Percentiles rank a stretch among this genome's conserved stretches.
Evolutionary conservation across 2,113 vertebrate species (phyloP).

Genomic region (Solea solea): DNA sequence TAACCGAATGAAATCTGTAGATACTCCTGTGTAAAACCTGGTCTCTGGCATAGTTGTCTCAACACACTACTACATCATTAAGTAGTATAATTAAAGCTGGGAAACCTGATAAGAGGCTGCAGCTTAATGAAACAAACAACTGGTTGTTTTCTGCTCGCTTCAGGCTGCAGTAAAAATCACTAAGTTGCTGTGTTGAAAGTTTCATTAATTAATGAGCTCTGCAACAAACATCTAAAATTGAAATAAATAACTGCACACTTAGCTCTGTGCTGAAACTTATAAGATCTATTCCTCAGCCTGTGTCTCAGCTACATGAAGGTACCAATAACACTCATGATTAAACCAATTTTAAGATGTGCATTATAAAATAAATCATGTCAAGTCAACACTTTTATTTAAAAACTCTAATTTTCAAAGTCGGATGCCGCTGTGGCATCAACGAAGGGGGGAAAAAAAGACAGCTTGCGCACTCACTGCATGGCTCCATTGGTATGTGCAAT

Average conservation of each 20-base stretch:
- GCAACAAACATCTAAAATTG: not conserved
- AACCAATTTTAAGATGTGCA: too few relatives aligned
- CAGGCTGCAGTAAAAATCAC: not conserved
- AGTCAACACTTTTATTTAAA: too few relatives aligned
- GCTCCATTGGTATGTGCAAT: too few relatives aligned
- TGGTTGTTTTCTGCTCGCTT: not conserved
- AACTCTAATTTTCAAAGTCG: too few relatives aligned
- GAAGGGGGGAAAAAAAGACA: too few relatives aligned
- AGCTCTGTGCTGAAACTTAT: not conserved
- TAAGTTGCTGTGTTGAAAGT: not conserved
- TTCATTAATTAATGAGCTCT: conserved; percentile 13
- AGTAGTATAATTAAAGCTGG: conserved; percentile 10
- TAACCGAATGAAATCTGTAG: not conserved
- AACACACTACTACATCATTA: not conserved
- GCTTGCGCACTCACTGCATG: too few relatives aligned
- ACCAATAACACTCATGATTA: not conserved
- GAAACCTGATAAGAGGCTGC: not conserved
- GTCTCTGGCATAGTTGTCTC: not conserved
- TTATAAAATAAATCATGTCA: too few relatives aligned
- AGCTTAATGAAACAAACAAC: conserved; percentile 26
- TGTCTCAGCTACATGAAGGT: not conserved
- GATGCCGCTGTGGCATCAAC: too few relatives aligned
- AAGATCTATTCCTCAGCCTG: not conserved
- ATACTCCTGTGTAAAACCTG: not conserved
- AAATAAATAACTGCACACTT: not conserved